phyloP scores from a whole-genome alignment of 2,797 vertebrate genomes.

The Chaetodon trifasciatus region DNA sequence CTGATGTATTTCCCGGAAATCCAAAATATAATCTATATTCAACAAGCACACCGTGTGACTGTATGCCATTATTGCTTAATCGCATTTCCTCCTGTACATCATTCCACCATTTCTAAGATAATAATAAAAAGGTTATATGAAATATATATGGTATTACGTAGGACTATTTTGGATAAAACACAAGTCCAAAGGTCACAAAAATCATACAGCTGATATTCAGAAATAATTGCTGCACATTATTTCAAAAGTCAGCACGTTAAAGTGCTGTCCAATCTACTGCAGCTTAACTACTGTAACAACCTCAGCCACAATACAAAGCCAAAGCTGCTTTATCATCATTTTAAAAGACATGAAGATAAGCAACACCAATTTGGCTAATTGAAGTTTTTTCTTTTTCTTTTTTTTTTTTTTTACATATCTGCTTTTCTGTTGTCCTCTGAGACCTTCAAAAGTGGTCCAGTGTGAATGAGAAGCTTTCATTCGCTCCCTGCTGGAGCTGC shows the following conservation, averaged over 20 bases:
- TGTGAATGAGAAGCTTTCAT: constrained; percentile 82
- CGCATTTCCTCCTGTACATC: constrained; percentile 8
- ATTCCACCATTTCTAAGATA: constrained; percentile 16
- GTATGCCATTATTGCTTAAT: not conserved
- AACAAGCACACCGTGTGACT: not conserved
- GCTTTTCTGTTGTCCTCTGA: constrained; percentile 78
- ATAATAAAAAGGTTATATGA: not conserved
- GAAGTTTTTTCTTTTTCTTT: constrained; percentile 65
- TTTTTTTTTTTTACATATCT: constrained; percentile 72
- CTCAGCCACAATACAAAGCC: constrained; percentile 62
- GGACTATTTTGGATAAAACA: not conserved
- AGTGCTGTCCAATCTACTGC: constrained; percentile 41
- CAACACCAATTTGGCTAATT: constrained; percentile 78
- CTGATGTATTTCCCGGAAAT: constrained; percentile 37
- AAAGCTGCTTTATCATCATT: constrained; percentile 71
- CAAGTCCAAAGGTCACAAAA: constrained; percentile 27
- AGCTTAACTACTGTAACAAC: constrained; percentile 61
- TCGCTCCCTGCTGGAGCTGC: constrained; percentile 70
- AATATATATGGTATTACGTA: not conserved
- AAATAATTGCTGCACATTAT: constrained; percentile 29
- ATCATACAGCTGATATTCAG: constrained; percentile 14
- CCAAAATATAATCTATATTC: constrained; percentile 20
- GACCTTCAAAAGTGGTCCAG: constrained; percentile 77
- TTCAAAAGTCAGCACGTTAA: constrained; percentile 42
- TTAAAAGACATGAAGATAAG: constrained; percentile 77